These are phyloP conservation scores for Pheosia gnoma DNA, from an alignment of 2,888 invertebrate species.

Conservation along the genomic window DNA sequence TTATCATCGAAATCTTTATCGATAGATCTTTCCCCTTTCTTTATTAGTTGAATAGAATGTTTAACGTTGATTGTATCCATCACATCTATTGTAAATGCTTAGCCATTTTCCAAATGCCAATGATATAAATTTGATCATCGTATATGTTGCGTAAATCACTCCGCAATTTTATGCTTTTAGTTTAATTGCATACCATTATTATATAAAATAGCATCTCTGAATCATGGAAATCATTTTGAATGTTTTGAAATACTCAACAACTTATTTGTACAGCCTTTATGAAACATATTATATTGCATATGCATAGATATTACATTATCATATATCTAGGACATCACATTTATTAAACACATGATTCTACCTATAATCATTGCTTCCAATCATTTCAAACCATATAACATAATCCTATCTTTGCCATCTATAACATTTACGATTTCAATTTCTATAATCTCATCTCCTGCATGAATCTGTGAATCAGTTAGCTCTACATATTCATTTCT, in stretches of 20 bases:
- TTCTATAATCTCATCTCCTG: no score
- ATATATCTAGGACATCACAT: no score
- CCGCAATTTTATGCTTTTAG: slow-evolving; percentile 3
- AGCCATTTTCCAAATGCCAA: slow-evolving; percentile 1
- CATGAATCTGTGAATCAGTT: no score
- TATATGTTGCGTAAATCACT: neutral
- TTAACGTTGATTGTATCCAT: neutral
- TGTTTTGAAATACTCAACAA: neutral
- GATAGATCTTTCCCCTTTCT: neutral
- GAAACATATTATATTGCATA: no score
- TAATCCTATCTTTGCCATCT: no score
- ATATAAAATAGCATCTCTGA: neutral
- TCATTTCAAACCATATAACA: no score
- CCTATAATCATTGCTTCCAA: no score
- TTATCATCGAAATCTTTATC: neutral
- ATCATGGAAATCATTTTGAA: slow-evolving; percentile 1
- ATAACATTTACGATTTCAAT: no score
- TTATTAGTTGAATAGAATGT: neutral
- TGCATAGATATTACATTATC: no score
- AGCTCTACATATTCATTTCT: no score
- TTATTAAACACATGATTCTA: no score
- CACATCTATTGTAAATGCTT: neutral
- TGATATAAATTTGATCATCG: neutral
- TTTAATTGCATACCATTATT: neutral
- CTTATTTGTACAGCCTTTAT: no score